Conservation (phyloP, 1,140 invertebrate species). For the Conus betulinus region DNA sequence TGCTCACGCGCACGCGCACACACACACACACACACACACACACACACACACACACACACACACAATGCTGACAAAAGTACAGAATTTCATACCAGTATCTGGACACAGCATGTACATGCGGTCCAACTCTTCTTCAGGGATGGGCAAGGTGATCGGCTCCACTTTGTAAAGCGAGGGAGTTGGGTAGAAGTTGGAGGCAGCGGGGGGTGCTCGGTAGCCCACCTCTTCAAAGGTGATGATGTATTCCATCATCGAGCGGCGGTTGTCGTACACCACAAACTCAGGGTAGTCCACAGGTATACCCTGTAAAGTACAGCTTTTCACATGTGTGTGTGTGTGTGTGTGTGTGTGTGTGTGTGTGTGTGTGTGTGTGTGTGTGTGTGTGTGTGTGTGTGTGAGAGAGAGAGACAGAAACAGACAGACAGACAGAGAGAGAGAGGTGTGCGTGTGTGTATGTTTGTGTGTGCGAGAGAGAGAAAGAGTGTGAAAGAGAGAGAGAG, state of each 20-base stretch:
- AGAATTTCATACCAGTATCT: conserved; percentile 26
- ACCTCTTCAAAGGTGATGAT: conserved; percentile 56
- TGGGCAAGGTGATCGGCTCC: conserved; percentile 3
- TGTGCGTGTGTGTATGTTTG: too few relatives aligned
- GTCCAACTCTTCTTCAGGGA: conserved; percentile 2
- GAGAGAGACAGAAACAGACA: too few relatives aligned
- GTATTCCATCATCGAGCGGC: conserved; percentile 67
- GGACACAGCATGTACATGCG: conserved; percentile 5
- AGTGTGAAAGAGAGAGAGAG: too few relatives aligned
- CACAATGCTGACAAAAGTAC: background rate
- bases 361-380: too few relatives aligned
- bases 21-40: too few relatives aligned
- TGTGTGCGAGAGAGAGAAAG: too few relatives aligned
- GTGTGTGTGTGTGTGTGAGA: too few relatives aligned
- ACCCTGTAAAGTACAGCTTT: conserved; percentile 47
- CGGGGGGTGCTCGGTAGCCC: background rate
- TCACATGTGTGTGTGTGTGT: background rate
- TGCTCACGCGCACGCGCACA: too few relatives aligned
- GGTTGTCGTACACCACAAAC: conserved; percentile 68
- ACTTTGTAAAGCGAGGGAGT: conserved; percentile 6
- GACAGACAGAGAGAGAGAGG: too few relatives aligned
- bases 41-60: too few relatives aligned
- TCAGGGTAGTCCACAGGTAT: conserved; percentile 65
- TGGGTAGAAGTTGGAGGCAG: background rate
- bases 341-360: too few relatives aligned